Conservation (phyloP, 2,797 vertebrate species). For the Buceros bicornis region DNA sequence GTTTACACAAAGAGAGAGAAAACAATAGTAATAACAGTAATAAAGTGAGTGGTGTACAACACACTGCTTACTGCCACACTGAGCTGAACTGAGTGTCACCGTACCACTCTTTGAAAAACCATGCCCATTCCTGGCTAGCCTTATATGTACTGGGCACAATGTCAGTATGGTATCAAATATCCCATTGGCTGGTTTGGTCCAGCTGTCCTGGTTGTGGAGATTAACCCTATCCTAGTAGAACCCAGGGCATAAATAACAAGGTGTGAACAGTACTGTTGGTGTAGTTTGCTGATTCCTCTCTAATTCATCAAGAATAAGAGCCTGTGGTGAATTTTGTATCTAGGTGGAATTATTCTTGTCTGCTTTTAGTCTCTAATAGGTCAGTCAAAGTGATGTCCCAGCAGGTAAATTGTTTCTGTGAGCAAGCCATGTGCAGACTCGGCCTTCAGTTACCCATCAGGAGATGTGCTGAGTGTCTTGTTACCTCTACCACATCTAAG, state of each 20-base stretch:
- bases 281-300: not conserved
- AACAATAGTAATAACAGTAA: no score
- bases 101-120: no score
- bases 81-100: no score
- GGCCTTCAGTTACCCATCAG: not conserved
- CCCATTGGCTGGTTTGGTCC: no score
- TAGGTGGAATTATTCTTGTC: not conserved
- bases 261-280: not conserved
- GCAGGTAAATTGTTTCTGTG: not conserved
- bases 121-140: no score
- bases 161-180: no score
- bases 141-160: no score
- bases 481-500: not conserved
- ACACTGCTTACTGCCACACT: no score
- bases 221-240: no score
- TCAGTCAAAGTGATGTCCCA: not conserved
- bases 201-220: no score
- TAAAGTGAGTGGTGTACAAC: no score
- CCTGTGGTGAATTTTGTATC: not conserved
- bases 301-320: not conserved
- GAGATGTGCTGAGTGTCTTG: not conserved
- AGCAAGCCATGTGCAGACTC: not conserved
- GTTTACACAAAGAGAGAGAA: no score
- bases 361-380: not conserved
- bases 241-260: not conserved